Conservation (phyloP, 2,797 vertebrate species). For the Orientallactaga sibirica region DNA sequence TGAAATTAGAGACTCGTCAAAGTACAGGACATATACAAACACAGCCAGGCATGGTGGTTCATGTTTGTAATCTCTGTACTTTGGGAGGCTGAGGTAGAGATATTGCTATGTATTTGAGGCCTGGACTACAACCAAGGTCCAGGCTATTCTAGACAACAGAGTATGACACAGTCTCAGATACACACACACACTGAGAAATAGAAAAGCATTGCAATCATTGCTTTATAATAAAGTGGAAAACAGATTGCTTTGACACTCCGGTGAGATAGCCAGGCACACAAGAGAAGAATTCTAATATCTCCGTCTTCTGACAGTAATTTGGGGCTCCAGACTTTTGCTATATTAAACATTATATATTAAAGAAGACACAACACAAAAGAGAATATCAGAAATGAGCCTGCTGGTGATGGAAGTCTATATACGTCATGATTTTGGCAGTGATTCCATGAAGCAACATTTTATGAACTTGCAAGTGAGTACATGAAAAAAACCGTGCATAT, state of each 20-base stretch:
- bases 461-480: background rate
- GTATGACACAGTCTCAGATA: too few species aligned
- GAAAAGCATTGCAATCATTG: constrained; percentile 44
- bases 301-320: constrained; percentile 47
- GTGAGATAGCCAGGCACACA: constrained; percentile 29
- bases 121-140: too few species aligned
- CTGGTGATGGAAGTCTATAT: background rate
- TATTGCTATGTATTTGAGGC: background rate
- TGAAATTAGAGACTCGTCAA: background rate
- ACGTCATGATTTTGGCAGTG: background rate
- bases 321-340: background rate
- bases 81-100: background rate
- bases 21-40: background rate
- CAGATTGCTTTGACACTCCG: constrained; percentile 12
- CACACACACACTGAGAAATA: background rate
- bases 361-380: background rate
- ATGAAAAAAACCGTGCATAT: background rate
- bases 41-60: background rate
- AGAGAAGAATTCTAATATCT: constrained; percentile 34
- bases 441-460: background rate
- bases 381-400: background rate
- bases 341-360: constrained; percentile 24
- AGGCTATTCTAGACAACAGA: too few species aligned
- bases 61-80: background rate
- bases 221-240: constrained; percentile 22